A percentile compares a stretch with the other conserved stretches of the same genome.
These are phyloP conservation scores for Apoda limacodes DNA, from an alignment of 2,888 invertebrate species.

Conservation along the genomic window DNA sequence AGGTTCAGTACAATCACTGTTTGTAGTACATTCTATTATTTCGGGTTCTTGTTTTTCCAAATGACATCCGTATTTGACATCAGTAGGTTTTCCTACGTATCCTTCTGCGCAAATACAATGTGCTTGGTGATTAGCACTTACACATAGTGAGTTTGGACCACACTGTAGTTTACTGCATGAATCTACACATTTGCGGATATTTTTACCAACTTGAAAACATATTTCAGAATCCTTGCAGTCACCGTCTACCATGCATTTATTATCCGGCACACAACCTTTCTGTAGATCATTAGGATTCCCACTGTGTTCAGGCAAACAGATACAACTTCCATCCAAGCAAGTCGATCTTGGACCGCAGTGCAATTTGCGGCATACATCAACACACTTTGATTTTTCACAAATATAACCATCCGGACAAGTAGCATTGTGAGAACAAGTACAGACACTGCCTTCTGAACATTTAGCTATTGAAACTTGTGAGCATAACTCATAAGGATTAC, in stretches of 20 bases:
- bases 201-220: slow-evolving; percentile 86
- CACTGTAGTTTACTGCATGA: slow-evolving; percentile 90
- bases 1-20: slow-evolving; percentile 79
- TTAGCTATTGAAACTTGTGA: slow-evolving; percentile 76
- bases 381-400: slow-evolving; percentile 80
- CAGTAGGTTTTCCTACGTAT: slow-evolving; percentile 84
- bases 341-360: slow-evolving; percentile 85
- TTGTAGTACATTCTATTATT: slow-evolving; percentile 73
- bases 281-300: slow-evolving; percentile 80
- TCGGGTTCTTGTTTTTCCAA: slow-evolving; percentile 71
- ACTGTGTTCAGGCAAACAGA: slow-evolving; percentile 81
- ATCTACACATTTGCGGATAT: slow-evolving; percentile 84
- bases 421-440: slow-evolving; percentile 76
- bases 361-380: slow-evolving; percentile 80
- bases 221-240: slow-evolving; percentile 88
- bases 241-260: slow-evolving; percentile 83
- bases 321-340: slow-evolving; percentile 83
- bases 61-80: slow-evolving; percentile 83
- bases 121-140: slow-evolving; percentile 85
- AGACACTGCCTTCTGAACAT: slow-evolving; percentile 77
- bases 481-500: slow-evolving; percentile 90
- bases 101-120: slow-evolving; percentile 89
- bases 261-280: slow-evolving; percentile 78
- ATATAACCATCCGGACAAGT: slow-evolving; percentile 82
- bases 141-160: slow-evolving; percentile 90